A percentile compares a stretch with the other conserved stretches of the same genome.
Evolutionary conservation across 2,888 invertebrate species (phyloP).

Genomic region (Cremastinae sp.): DNA sequence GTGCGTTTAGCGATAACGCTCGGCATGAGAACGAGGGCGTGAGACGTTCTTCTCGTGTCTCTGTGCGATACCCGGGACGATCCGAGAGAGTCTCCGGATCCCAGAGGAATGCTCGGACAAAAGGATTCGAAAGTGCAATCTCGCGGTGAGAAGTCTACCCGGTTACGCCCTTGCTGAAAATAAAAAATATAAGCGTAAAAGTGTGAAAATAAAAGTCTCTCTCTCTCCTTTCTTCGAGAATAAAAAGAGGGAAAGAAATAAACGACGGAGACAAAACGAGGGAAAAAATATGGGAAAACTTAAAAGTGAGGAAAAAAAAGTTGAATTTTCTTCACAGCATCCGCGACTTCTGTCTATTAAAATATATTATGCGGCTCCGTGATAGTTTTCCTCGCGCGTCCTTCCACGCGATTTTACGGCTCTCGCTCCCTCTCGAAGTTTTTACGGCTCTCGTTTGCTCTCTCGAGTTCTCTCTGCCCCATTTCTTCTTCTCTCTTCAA

Average conservation of each 20-base stretch:
- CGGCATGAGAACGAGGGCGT: constrained; percentile 67
- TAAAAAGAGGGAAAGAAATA: no score
- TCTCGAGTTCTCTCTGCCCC: constrained; percentile 49
- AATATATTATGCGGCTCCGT: constrained; percentile 51
- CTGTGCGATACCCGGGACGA: constrained; percentile 34
- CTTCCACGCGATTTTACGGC: constrained; percentile 52
- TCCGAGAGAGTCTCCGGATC: constrained; percentile 56
- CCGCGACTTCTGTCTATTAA: constrained; percentile 47
- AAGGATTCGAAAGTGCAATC: no score
- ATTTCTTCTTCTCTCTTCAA: constrained; percentile 17
- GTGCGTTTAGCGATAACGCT: constrained; percentile 62
- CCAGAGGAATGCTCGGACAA: not conserved
- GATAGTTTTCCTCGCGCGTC: constrained; percentile 43
- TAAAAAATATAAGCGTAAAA: no score
- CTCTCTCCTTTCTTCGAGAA: no score
- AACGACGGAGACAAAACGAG: no score
- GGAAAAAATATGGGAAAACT: no score
- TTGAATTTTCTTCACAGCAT: constrained; percentile 40
- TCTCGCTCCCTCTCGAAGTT: constrained; percentile 29
- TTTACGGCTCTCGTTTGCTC: constrained; percentile 50
- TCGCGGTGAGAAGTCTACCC: no score
- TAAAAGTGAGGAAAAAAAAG: not conserved
- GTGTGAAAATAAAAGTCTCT: no score
- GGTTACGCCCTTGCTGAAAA: no score
- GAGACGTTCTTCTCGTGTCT: constrained; percentile 66